Conservation (phyloP, 23 tunicate genomes). For the Halocynthia aurantium region DNA sequence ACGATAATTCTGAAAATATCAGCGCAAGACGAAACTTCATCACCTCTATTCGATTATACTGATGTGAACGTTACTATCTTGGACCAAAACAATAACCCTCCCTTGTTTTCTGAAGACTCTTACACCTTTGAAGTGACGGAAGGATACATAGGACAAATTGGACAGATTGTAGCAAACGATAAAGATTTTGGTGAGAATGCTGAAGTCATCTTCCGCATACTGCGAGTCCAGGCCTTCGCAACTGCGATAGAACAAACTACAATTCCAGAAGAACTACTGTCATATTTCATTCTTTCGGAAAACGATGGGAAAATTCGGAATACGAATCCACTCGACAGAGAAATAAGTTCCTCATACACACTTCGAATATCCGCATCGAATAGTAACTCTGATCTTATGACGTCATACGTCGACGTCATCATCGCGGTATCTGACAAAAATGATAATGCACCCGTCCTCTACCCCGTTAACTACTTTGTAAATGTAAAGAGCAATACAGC, state of each 20-base stretch:
- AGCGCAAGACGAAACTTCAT: constrained; percentile 57
- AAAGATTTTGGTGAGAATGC: constrained; percentile 61
- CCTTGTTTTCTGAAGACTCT: constrained; percentile 26
- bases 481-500: constrained; percentile 2
- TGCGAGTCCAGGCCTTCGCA: constrained; percentile 1
- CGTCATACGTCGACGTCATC: constrained; percentile 15
- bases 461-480: constrained; percentile 22
- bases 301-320: neutral
- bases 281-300: constrained; percentile 4
- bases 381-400: constrained; percentile 43
- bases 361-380: constrained; percentile 60
- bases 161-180: constrained; percentile 43
- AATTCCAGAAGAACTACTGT: neutral
- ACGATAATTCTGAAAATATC: constrained; percentile 19
- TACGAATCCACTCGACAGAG: constrained; percentile 33
- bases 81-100: constrained; percentile 79
- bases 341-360: constrained; percentile 16
- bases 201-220: constrained; percentile 33
- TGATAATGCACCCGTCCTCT: constrained; percentile 63
- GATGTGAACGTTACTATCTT: constrained; percentile 25
- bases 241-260: neutral
- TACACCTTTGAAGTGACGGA: constrained; percentile 13
- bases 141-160: constrained; percentile 17
- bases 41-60: constrained; percentile 23
- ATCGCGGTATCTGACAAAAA: constrained; percentile 48